These are phyloP conservation scores for Tetranychus urticae DNA, from an alignment of 1,140 invertebrate genomes.

Conservation along the genomic window DNA sequence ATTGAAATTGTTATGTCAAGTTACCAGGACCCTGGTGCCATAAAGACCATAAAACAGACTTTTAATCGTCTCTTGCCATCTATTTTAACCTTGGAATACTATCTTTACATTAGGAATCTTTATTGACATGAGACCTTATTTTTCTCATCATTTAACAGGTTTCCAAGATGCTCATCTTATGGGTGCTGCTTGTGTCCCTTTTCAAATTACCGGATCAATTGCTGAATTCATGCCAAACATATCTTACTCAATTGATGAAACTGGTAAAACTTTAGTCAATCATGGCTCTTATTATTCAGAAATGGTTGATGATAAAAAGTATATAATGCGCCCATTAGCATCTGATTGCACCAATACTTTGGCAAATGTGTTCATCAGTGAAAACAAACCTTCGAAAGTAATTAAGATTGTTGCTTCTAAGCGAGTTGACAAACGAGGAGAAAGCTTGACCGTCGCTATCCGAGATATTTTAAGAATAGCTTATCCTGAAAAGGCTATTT, in stretches of 20 bases:
- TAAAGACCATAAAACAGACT: no score
- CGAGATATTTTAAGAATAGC: constrained; percentile 39
- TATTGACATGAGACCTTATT: background rate
- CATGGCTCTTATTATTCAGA: constrained; percentile 12
- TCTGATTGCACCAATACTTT: constrained; percentile 27
- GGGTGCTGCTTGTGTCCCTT: constrained; percentile 73
- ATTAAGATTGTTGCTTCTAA: constrained; percentile 53
- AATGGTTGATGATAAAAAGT: constrained; percentile 4
- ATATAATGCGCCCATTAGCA: constrained; percentile 8
- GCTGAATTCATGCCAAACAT: constrained; percentile 37
- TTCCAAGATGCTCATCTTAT: constrained; percentile 34
- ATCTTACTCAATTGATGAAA: background rate
- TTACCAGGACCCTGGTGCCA: no score
- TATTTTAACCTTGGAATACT: no score
- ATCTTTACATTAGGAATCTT: no score
- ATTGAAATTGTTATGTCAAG: no score
- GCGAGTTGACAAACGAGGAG: constrained; percentile 34
- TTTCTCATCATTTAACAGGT: background rate
- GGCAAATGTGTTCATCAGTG: constrained; percentile 52
- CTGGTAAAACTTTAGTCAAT: background rate
- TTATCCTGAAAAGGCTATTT: constrained; percentile 45
- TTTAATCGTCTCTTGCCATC: no score
- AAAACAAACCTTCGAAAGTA: constrained; percentile 53
- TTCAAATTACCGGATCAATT: constrained; percentile 44
- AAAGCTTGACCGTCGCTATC: constrained; percentile 59